These are phyloP conservation scores for Sciurus vulgaris DNA, from an alignment of 2,797 vertebrate genomes.

Conservation along the genomic window DNA sequence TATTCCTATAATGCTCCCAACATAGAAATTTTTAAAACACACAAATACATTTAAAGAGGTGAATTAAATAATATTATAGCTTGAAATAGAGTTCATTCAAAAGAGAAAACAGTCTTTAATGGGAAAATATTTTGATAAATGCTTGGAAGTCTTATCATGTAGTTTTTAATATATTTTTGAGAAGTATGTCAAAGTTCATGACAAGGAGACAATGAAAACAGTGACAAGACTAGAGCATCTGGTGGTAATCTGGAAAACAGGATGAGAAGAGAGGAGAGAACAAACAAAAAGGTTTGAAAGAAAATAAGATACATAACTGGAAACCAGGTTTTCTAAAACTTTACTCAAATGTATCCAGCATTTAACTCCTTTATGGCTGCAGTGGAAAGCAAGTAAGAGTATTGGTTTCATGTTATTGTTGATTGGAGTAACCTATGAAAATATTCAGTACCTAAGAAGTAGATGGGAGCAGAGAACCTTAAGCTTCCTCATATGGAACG, in stretches of 20 bases:
- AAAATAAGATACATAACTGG: not conserved
- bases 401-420: not conserved
- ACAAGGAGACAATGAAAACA: not conserved
- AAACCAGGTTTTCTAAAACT: not conserved
- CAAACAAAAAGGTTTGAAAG: not conserved
- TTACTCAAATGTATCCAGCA: not conserved
- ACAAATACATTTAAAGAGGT: not conserved
- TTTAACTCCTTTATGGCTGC: not conserved
- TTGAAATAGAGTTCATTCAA: not conserved
- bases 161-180: not conserved
- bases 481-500: not conserved
- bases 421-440: not conserved
- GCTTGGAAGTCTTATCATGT: not conserved
- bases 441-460: not conserved
- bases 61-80: not conserved
- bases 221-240: not conserved
- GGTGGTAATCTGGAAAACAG: not conserved
- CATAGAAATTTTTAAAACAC: not conserved
- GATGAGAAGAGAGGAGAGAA: not conserved
- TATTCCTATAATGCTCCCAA: no score
- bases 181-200: not conserved
- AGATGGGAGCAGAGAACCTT: not conserved
- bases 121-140: not conserved
- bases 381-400: not conserved
- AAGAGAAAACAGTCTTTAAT: not conserved